Percentiles rank a stretch among this genome's conserved stretches.
phyloP scores from a whole-genome alignment of 2,113 vertebrate genomes.

The Ptilonorhynchus violaceus region DNA sequence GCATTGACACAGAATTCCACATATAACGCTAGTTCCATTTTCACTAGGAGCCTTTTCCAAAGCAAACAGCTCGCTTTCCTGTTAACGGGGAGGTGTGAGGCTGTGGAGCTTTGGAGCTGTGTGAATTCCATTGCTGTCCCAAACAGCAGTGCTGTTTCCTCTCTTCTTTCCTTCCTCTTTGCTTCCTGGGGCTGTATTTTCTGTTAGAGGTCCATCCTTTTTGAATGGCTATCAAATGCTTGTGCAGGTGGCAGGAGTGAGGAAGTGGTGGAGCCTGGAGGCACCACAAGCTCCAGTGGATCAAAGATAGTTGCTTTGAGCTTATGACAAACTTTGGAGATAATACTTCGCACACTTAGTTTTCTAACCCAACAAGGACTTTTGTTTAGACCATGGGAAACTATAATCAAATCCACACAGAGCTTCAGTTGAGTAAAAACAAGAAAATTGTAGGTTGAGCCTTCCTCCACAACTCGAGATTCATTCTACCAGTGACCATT shows the following conservation, averaged over 20 bases:
- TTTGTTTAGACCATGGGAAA: neutral
- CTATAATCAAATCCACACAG: neutral
- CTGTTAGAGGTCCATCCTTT: slow-evolving; percentile 63
- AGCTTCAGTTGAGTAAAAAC: neutral
- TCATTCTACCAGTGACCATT: neutral
- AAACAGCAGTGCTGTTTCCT: slow-evolving; percentile 73
- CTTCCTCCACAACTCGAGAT: neutral
- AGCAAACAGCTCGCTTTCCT: slow-evolving; percentile 76
- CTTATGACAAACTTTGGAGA: neutral
- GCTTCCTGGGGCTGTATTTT: slow-evolving; percentile 55
- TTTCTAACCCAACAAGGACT: neutral
- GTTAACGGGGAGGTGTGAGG: slow-evolving; percentile 20
- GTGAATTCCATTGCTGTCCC: slow-evolving; percentile 75
- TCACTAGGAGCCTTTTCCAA: slow-evolving; percentile 59
- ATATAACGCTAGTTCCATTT: neutral
- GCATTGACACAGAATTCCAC: neutral
- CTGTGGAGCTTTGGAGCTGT: slow-evolving; percentile 59
- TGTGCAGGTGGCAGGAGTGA: slow-evolving; percentile 37
- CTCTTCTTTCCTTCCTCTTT: slow-evolving; percentile 80
- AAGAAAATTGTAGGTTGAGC: neutral
- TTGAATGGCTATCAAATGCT: slow-evolving; percentile 16
- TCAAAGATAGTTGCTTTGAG: neutral
- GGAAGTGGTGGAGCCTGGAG: neutral
- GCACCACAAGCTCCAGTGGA: neutral
- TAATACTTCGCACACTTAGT: neutral